These are phyloP conservation scores for Xestia xanthographa DNA, from an alignment of 2,888 invertebrate species.

Conservation along the genomic window DNA sequence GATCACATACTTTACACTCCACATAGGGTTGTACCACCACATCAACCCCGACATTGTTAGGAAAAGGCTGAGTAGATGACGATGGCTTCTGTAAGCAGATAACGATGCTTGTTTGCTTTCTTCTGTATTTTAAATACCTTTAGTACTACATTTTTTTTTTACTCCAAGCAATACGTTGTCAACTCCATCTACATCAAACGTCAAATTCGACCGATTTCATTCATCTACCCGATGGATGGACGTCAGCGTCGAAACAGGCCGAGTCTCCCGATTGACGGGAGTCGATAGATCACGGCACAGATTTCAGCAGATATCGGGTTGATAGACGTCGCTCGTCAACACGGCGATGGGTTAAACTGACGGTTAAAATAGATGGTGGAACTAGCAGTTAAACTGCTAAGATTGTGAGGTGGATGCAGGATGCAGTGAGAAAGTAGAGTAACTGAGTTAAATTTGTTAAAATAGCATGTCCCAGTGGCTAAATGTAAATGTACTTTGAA, in stretches of 20 bases:
- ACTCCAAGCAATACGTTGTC: not conserved
- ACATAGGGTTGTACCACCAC: too few relatives aligned
- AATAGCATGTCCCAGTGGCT: not conserved
- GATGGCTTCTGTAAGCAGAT: not conserved
- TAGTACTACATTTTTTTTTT: not conserved
- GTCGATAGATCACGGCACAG: slow-evolving; percentile 39
- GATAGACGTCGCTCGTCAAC: slow-evolving; percentile 36
- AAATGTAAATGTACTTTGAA: not conserved
- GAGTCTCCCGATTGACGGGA: slow-evolving; percentile 7
- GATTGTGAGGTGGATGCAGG: not conserved
- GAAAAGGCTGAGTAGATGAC: too few relatives aligned
- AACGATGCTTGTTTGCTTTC: not conserved
- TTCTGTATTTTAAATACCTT: not conserved
- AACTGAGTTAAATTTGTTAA: not conserved
- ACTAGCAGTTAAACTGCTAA: not conserved
- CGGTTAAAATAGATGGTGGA: too few relatives aligned
- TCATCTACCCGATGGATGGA: slow-evolving; percentile 1
- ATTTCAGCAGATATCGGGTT: slow-evolving; percentile 16
- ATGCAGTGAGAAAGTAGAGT: not conserved
- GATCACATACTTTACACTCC: too few relatives aligned
- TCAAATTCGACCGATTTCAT: not conserved
- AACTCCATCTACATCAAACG: not conserved
- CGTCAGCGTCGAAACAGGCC: not conserved
- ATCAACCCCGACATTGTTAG: too few relatives aligned
- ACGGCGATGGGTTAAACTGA: not conserved